Evolutionary conservation across 2,888 invertebrate species (phyloP), one percentile per base, ranked within the genome.

Genomic region (Spilarctia lutea): DNA sequence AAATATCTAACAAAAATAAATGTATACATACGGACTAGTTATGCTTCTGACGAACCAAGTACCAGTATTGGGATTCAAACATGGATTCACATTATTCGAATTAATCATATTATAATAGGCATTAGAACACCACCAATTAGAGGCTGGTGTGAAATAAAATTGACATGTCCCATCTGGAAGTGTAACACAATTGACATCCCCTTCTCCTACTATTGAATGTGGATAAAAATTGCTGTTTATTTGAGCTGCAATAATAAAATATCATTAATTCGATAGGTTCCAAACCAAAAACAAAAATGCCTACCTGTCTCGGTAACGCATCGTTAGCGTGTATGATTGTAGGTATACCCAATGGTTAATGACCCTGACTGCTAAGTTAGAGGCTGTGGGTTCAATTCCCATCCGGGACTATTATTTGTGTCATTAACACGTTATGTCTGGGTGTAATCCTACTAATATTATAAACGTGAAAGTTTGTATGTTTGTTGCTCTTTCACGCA

Each of bases 141-240:
- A 71, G 8, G 84, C 84, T 24, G 95, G 95, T 52, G 91, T 78
- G 80, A 95, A 96, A 75, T 91, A 91, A 65, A 90, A 90, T 79
- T 94, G 94, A 2, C 91, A 77, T 52, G 86, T 90, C 45, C 96
- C 96, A 81, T 96, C 94, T 2, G 94, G 92, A 65, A 90, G 85
- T 42, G 88, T 80, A 6, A 93, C 66, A 2, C 93, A 87, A 2
- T 87, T 86, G 7, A 96, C 89, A 71, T 94, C 92, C 35, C 96
- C 96, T 82, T 95, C 95, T 16, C 96, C 95, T 68, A 93, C 84
- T 81, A 95, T 83, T 76, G 71, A 33, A 30, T 91, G 90, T 69
- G 91, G 75, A 75, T 71, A 78, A 39, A 77, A 56, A 39, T 65
- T 72, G 30, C 10, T 77, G 71, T 39, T 48, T 71, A 76, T 77